Evolutionary conservation across 2,888 invertebrate genomes (phyloP).

Genomic region (Melolontha melolontha): DNA sequence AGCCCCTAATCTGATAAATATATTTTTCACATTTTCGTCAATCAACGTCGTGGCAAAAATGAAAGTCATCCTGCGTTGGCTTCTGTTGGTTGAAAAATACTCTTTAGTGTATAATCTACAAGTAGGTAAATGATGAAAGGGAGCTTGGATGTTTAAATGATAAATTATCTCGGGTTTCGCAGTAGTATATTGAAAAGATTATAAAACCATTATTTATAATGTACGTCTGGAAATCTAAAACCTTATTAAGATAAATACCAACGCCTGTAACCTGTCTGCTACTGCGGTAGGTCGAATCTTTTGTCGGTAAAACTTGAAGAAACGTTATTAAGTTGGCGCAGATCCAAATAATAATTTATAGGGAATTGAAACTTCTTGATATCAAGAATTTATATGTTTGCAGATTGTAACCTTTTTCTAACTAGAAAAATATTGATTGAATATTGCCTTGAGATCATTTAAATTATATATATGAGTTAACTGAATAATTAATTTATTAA

Average conservation of each 20-base stretch:
- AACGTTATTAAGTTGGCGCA: slow-evolving; percentile 5
- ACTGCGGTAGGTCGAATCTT: slow-evolving; percentile 5
- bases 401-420: too few relatives aligned
- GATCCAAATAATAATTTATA: slow-evolving; percentile 8
- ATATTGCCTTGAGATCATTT: too few relatives aligned
- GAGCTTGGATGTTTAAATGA: neutral
- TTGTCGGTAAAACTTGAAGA: neutral
- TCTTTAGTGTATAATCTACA: too few relatives aligned
- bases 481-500: too few relatives aligned
- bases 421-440: too few relatives aligned
- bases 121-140: neutral
- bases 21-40: too few relatives aligned
- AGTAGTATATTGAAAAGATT: slow-evolving; percentile 32
- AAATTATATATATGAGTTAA: too few relatives aligned
- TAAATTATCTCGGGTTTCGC: slow-evolving; percentile 7
- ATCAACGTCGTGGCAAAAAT: too few relatives aligned
- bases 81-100: too few relatives aligned
- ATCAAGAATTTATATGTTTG: too few relatives aligned
- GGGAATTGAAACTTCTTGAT: neutral
- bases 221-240: slow-evolving; percentile 14
- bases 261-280: slow-evolving; percentile 2
- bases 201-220: slow-evolving; percentile 40
- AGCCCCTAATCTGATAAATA: too few relatives aligned
- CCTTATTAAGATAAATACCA: slow-evolving; percentile 38
- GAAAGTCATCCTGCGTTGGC: too few relatives aligned